phyloP scores from a whole-genome alignment of 2,113 vertebrate genomes.

The Pterocles gutturalis region DNA sequence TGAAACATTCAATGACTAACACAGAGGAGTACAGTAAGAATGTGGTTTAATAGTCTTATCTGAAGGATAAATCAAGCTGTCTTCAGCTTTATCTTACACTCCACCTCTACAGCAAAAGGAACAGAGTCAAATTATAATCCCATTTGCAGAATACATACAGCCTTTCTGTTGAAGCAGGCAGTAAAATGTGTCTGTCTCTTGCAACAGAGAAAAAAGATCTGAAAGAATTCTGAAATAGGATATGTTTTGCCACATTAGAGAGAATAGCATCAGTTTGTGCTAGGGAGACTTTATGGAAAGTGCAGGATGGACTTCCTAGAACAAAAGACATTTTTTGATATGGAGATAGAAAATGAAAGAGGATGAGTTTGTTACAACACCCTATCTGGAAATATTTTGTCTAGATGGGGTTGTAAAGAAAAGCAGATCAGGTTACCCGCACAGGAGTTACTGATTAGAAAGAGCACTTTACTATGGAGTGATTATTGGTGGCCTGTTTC shows the following conservation, averaged over 20 bases:
- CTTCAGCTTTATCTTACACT: background rate
- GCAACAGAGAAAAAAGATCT: background rate
- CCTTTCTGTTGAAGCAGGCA: background rate
- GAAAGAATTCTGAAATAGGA: background rate
- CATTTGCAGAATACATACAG: background rate
- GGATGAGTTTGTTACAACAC: background rate
- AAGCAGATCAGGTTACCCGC: background rate
- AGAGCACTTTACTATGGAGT: background rate
- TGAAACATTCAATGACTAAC: background rate
- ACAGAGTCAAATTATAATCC: background rate
- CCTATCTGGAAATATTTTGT: background rate
- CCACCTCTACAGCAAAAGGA: background rate
- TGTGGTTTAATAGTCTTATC: background rate
- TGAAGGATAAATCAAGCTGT: background rate
- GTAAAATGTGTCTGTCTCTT: background rate
- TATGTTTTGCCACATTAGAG: background rate
- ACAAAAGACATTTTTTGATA: background rate
- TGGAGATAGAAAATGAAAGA: background rate
- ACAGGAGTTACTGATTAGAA: background rate
- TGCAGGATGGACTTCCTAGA: background rate
- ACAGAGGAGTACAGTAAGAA: background rate
- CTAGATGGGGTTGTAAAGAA: background rate
- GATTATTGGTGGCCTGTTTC: background rate
- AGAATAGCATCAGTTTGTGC: background rate
- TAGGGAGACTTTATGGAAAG: background rate